Base-by-base conservation (phyloP, 2,113 vertebrate species). In the Sardina pilchardus region DNA sequence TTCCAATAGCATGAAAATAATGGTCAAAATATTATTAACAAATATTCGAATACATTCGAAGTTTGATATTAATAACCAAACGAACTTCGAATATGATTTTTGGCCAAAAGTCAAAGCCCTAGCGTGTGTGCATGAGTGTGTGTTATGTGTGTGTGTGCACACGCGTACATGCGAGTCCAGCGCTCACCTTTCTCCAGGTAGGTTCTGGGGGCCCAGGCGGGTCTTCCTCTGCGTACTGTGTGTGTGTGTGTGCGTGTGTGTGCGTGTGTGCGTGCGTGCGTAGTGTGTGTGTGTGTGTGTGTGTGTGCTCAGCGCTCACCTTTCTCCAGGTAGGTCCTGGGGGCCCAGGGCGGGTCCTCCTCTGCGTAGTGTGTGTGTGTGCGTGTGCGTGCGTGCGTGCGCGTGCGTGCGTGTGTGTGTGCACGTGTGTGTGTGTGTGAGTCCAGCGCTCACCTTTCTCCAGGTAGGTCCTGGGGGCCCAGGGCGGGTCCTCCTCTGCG, bases 291-390 rank as follows among this genome's bases (percentile, higher is more conserved):
- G 63, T 67, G 63, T 71, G 63, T 71, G 63, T 71, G 63, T 71
- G 63, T 85, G 47, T 59, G 34, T n/a, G 19, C 19, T 56, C 47
- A 34, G 39, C 6, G 1, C 82, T 75, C 88, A 98, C 98, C 98
- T 95, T 99, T 99, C 91, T 99, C 98, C 82, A 97, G 88, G 89
- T 99, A 99, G 86, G 86, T 96, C 8, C 96, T 92, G 0, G 98
- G 98, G 75, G 97, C 98, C 98, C 98, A 99, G 0, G 97, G 96
- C 0, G 98, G 98, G 86, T 99, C 98, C 87, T 98, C 98, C 90
- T 99, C 97, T 21, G 98, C 97, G 0, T 99, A 99, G 0, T 78
- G 50, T 53, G 50, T 53, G 50, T 53, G 50, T 53, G 50, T 53
- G 50, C 14, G 50, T 53, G 50, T 53, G 50, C 14, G 50, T 53